Percentiles rank a stretch among this genome's conserved stretches.
phyloP scores from a whole-genome alignment of 2,113 vertebrate genomes.

The Fulica atra region DNA sequence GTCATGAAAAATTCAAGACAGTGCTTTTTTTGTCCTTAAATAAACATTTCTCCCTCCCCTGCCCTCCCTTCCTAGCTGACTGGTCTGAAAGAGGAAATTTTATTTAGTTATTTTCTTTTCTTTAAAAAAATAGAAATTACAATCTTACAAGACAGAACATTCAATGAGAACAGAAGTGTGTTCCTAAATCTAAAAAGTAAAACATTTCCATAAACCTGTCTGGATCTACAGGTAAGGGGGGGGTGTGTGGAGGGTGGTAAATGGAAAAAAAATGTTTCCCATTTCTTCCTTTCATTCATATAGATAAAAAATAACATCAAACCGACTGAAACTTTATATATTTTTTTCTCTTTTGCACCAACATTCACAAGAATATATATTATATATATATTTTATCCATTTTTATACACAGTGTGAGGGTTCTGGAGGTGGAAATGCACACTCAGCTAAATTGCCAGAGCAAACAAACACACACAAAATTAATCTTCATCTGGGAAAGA shows the following conservation, averaged over 20 bases:
- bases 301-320: conserved; percentile 65
- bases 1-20: conserved; percentile 58
- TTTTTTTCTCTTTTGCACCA: conserved; percentile 66
- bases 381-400: conserved; percentile 34
- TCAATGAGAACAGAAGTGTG: conserved; percentile 74
- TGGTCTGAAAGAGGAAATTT: conserved; percentile 60
- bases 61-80: conserved; percentile 44
- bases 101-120: conserved; percentile 80
- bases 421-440: conserved; percentile 54
- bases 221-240: conserved; percentile 27
- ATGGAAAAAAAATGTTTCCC: conserved; percentile 35
- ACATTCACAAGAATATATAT: conserved; percentile 77
- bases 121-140: conserved; percentile 91
- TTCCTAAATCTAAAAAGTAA: conserved; percentile 65
- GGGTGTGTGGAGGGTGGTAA: conserved; percentile 2
- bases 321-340: conserved; percentile 18
- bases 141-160: conserved; percentile 83
- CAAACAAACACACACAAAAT: conserved; percentile 12
- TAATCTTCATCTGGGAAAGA: not conserved
- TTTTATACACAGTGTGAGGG: conserved; percentile 67
- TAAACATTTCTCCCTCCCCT: conserved; percentile 45
- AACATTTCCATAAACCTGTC: conserved; percentile 42
- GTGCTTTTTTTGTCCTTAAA: conserved; percentile 56
- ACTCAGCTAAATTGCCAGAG: conserved; percentile 45
- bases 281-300: conserved; percentile 49